Percentiles rank a stretch among this genome's conserved stretches.
phyloP scores from a whole-genome alignment of 1,140 invertebrate genomes.

The Halictus rubicundus region DNA sequence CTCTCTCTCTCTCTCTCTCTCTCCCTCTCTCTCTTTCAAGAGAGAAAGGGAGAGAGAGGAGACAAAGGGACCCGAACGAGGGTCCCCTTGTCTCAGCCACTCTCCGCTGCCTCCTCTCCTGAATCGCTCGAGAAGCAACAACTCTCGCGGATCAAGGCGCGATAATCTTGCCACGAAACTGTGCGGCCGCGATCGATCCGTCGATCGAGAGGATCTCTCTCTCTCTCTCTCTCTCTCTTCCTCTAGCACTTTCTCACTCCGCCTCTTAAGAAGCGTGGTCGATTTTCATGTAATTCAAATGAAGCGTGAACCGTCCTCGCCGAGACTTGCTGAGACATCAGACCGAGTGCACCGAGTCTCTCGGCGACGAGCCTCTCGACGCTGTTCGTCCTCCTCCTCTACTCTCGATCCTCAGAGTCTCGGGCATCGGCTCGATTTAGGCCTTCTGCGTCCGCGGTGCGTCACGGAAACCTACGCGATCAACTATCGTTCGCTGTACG shows the following conservation, averaged over 20 bases:
- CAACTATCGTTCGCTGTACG: no score
- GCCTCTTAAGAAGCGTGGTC: slow-evolving; percentile 46
- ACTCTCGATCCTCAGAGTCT: no score
- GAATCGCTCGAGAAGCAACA: slow-evolving; percentile 63
- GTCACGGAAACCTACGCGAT: no score
- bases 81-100: neutral
- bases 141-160: slow-evolving; percentile 64
- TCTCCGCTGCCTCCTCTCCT: neutral
- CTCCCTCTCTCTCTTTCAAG: no score
- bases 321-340: slow-evolving; percentile 17
- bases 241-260: slow-evolving; percentile 4
- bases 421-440: no score
- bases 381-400: neutral
- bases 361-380: neutral
- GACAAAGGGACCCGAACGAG: slow-evolving; percentile 61
- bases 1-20: neutral
- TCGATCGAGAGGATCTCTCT: slow-evolving; percentile 59
- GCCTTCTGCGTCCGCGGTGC: no score
- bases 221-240: neutral
- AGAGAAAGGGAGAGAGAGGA: neutral
- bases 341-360: neutral
- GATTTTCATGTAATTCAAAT: slow-evolving; percentile 68
- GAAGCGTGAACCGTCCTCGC: slow-evolving; percentile 38
- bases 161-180: slow-evolving; percentile 67
- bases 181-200: slow-evolving; percentile 60